These are phyloP conservation scores for Felis chaus DNA, from an alignment of 2,113 vertebrate genomes.

Conservation along the genomic window DNA sequence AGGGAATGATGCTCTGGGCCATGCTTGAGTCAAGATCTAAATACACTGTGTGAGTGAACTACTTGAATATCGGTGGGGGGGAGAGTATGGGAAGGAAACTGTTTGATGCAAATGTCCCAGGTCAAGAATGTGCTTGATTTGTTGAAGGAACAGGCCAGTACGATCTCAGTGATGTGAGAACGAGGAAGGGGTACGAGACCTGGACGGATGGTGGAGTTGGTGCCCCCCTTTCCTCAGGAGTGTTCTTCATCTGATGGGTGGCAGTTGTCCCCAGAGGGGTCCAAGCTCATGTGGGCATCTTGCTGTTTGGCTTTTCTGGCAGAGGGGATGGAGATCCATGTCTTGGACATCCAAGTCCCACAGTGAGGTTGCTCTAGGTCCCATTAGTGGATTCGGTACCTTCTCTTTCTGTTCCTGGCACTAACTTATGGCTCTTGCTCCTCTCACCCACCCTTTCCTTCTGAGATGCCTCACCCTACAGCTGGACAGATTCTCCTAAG, in stretches of 20 bases:
- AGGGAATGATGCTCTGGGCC: fast-evolving
- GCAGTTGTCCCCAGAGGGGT: no score
- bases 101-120: neutral
- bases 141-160: neutral
- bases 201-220: neutral
- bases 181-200: neutral
- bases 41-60: fast-evolving
- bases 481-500: neutral
- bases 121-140: neutral
- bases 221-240: neutral
- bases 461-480: neutral
- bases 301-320: neutral
- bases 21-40: neutral
- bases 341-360: neutral
- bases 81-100: neutral
- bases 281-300: neutral
- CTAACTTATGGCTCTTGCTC: neutral
- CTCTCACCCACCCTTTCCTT: neutral
- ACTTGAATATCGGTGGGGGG: fast-evolving
- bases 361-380: fast-evolving
- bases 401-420: neutral
- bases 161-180: no score
- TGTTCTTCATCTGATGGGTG: no score
- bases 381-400: no score
- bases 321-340: neutral